phyloP scores from a whole-genome alignment of 2,113 vertebrate genomes.

The Myotis yumanensis region DNA sequence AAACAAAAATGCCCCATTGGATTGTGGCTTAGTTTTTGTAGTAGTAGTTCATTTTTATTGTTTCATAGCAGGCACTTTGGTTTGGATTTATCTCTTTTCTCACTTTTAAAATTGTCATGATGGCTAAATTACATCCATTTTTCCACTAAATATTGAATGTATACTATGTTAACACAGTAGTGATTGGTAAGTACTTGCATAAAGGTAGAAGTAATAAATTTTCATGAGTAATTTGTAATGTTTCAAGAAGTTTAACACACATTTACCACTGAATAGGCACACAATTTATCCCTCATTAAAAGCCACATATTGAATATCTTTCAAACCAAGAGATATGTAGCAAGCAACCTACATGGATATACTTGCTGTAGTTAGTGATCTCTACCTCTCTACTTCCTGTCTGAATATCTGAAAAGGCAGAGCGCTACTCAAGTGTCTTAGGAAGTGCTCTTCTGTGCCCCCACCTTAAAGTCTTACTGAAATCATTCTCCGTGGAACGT shows the following conservation, averaged over 20 bases:
- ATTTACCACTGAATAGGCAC: not conserved
- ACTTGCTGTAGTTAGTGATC: not conserved
- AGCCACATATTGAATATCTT: not conserved
- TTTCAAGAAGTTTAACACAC: not conserved
- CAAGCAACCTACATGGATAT: not conserved
- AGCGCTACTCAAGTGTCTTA: not conserved
- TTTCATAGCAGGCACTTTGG: not conserved
- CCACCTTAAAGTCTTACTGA: not conserved
- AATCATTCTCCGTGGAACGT: not conserved
- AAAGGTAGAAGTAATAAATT: slow-evolving; percentile 9
- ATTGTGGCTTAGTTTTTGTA: not conserved
- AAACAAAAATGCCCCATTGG: not conserved
- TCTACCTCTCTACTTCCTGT: fast-evolving
- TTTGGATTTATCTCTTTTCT: slow-evolving; percentile 25
- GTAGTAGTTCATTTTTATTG: not conserved
- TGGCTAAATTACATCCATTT: slow-evolving; percentile 10
- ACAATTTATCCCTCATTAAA: not conserved
- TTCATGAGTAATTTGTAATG: slow-evolving; percentile 21
- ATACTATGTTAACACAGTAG: not conserved
- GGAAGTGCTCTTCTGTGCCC: not conserved
- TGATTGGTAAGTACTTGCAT: slow-evolving; percentile 17
- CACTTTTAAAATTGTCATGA: not conserved
- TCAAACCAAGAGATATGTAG: not conserved
- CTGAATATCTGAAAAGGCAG: not conserved
- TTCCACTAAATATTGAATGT: not conserved